A percentile compares a stretch with the other conserved stretches of the same genome.
These are phyloP conservation scores for Acrocera orbiculus DNA, from an alignment of 2,888 invertebrate species.

Conservation along the genomic window DNA sequence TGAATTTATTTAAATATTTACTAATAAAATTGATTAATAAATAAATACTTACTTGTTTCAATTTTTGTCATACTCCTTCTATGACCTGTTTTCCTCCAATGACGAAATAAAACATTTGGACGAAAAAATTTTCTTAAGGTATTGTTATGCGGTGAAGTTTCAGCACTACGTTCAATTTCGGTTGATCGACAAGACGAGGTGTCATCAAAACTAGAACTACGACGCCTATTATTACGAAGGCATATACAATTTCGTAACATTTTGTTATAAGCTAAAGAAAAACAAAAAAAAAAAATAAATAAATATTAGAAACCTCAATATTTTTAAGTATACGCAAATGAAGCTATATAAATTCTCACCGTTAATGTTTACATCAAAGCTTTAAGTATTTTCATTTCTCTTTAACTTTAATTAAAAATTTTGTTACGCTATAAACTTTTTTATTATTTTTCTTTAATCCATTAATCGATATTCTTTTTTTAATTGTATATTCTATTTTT, in stretches of 20 bases:
- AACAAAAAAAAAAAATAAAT: conserved; percentile 1
- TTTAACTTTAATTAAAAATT: too few species aligned
- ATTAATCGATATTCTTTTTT: too few species aligned
- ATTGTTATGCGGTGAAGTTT: conserved; percentile 14
- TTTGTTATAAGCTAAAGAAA: too few species aligned
- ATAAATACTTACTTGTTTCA: conserved; percentile 48
- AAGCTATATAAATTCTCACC: too few species aligned
- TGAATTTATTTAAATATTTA: too few species aligned
- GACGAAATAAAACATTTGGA: conserved; percentile 44
- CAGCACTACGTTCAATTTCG: conserved; percentile 29
- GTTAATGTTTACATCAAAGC: too few species aligned
- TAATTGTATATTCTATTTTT: too few species aligned
- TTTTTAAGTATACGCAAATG: too few species aligned
- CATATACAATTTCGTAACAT: conserved; percentile 32
- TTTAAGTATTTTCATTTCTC: too few species aligned
- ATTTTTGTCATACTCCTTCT: conserved; percentile 56
- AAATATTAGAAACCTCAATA: background rate
- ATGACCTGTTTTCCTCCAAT: conserved; percentile 47
- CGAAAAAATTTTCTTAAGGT: conserved; percentile 28
- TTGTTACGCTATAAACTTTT: too few species aligned
- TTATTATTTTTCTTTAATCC: too few species aligned
- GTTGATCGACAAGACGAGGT: conserved; percentile 31
- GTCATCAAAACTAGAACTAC: conserved; percentile 30
- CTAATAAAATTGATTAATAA: background rate
- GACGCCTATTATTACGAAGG: conserved; percentile 26